These are phyloP conservation scores for Drosophila saltans DNA, from an alignment of 1,140 invertebrate genomes.

Conservation along the genomic window DNA sequence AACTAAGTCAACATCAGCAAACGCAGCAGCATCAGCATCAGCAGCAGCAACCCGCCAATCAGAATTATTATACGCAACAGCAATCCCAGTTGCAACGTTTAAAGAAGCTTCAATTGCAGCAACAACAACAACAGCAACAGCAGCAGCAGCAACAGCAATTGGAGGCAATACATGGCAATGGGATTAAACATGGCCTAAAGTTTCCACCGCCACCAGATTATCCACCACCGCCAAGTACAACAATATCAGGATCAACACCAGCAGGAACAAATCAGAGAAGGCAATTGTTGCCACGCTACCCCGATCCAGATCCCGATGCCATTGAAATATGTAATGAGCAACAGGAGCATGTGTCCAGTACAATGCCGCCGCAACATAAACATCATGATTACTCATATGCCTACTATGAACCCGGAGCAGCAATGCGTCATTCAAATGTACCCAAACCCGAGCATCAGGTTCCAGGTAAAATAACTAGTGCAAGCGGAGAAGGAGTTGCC, in stretches of 20 bases:
- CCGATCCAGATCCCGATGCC: conserved; percentile 76
- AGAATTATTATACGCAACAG: conserved; percentile 79
- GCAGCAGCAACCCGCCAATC: conserved; percentile 61
- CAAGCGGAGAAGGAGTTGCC: background rate
- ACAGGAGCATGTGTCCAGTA: conserved; percentile 9
- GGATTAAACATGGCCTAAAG: conserved; percentile 55
- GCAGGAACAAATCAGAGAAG: conserved; percentile 1
- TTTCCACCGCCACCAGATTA: conserved; percentile 76
- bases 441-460: conserved; percentile 84
- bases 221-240: conserved; percentile 49
- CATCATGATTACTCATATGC: conserved; percentile 88
- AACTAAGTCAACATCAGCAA: conserved; percentile 36
- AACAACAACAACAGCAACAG: conserved; percentile 42
- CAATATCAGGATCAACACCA: conserved; percentile 14
- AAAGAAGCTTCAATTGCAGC: conserved; percentile 63
- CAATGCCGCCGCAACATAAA: conserved; percentile 1
- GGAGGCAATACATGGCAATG: conserved; percentile 35
- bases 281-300: conserved; percentile 66
- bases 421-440: conserved; percentile 85
- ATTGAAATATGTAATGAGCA: conserved; percentile 77
- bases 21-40: conserved; percentile 29
- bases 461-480: background rate
- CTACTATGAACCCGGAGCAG: conserved; percentile 88
- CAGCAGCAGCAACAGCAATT: conserved; percentile 48
- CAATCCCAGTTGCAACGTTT: conserved; percentile 72